A percentile compares a stretch with the other conserved stretches of the same genome.
phyloP scores from a whole-genome alignment of 2,888 invertebrate species.

The Plagodis dolabraria region DNA sequence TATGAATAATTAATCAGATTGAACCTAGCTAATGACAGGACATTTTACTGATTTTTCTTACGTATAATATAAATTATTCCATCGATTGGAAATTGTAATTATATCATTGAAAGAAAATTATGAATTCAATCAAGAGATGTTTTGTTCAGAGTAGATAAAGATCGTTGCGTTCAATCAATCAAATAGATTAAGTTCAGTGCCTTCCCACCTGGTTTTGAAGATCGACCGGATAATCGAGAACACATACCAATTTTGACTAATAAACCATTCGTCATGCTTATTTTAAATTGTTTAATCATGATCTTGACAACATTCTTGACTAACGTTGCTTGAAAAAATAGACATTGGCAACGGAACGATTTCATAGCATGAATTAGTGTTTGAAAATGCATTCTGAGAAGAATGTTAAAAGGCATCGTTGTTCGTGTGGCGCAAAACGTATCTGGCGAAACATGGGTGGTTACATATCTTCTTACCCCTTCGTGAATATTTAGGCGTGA shows the following conservation, averaged over 20 bases:
- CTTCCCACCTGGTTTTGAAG: constrained; percentile 57
- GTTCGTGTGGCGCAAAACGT: too few species aligned
- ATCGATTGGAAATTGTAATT: constrained; percentile 42
- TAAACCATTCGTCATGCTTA: constrained; percentile 40
- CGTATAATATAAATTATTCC: constrained; percentile 27
- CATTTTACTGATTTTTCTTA: constrained; percentile 32
- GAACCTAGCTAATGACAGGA: constrained; percentile 32
- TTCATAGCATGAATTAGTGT: constrained; percentile 7
- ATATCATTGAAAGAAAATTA: constrained; percentile 55
- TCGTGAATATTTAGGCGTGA: too few species aligned
- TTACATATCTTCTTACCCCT: too few species aligned
- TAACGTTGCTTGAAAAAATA: constrained; percentile 17
- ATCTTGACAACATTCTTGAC: constrained; percentile 29
- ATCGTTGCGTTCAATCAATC: constrained; percentile 62
- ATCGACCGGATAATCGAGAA: constrained; percentile 54
- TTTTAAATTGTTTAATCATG: constrained; percentile 39
- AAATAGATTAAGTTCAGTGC: constrained; percentile 45
- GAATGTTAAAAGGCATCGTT: constrained; percentile 3
- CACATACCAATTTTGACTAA: constrained; percentile 44
- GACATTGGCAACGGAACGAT: constrained; percentile 6
- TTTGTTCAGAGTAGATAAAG: constrained; percentile 58
- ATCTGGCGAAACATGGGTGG: too few species aligned
- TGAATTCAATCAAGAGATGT: constrained; percentile 57
- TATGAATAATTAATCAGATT: constrained; percentile 36
- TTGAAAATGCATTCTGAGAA: constrained; percentile 20